Evolutionary conservation across 2,113 vertebrate species (phyloP).

Genomic region (Corythornis vintsioides): DNA sequence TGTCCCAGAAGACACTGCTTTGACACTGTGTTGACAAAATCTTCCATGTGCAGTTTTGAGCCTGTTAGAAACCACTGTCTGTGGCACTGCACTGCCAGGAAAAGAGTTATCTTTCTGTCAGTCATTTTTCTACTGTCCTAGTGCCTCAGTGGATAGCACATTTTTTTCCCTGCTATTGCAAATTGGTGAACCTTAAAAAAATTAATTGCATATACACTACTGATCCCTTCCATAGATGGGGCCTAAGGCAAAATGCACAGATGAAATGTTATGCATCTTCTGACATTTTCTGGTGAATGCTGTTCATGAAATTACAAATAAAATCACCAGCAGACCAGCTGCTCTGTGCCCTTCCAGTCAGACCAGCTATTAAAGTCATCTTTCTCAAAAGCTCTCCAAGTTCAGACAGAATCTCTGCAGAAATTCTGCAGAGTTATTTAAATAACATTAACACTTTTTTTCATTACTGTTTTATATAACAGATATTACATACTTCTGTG

Average conservation of each 20-base stretch:
- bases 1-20: background rate
- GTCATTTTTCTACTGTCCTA: background rate
- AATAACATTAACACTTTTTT: background rate
- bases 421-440: background rate
- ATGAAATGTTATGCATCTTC: constrained; percentile 18
- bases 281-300: constrained; percentile 47
- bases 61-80: background rate
- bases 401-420: constrained; percentile 22
- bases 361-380: constrained; percentile 1
- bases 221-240: constrained; percentile 30
- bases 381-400: background rate
- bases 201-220: constrained; percentile 42
- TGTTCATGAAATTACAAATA: constrained; percentile 50
- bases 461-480: background rate
- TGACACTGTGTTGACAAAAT: background rate
- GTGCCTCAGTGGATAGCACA: background rate
- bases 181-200: constrained; percentile 51
- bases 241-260: constrained; percentile 48
- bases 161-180: constrained; percentile 2
- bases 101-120: constrained; percentile 21
- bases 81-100: background rate
- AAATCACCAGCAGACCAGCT: constrained; percentile 29
- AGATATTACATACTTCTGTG: background rate
- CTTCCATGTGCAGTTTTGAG: background rate
- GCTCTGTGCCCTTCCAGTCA: constrained; percentile 8